Conservation (phyloP, 1,140 invertebrate species). For the Drosophila asahinai region DNA sequence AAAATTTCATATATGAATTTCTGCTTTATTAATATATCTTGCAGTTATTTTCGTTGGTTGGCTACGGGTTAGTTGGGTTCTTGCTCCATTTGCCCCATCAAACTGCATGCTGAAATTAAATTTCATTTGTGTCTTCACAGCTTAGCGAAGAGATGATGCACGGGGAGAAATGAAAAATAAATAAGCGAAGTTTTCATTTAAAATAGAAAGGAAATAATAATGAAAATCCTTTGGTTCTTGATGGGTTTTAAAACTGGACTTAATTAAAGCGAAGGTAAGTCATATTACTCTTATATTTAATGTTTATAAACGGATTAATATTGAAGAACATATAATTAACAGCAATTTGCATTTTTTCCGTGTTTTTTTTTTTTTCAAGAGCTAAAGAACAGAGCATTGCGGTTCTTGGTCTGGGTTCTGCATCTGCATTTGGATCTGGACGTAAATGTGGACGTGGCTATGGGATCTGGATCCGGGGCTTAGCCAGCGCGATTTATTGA, state of each 20-base stretch:
- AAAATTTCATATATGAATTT: constrained; percentile 83
- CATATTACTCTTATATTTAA: too few species aligned
- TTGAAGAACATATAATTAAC: not conserved
- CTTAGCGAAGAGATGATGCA: constrained; percentile 24
- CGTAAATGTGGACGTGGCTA: constrained; percentile 29
- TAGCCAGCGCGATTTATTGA: constrained; percentile 79
- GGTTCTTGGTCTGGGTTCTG: constrained; percentile 16
- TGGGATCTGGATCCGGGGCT: constrained; percentile 47
- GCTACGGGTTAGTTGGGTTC: constrained; percentile 65
- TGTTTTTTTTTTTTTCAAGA: not conserved
- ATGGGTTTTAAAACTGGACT: not conserved
- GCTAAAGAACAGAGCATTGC: constrained; percentile 15
- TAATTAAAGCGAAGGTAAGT: too few species aligned
- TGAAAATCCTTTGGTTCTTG: too few species aligned
- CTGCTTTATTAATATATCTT: constrained; percentile 81
- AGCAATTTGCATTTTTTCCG: too few species aligned
- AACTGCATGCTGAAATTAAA: constrained; percentile 78
- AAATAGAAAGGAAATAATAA: not conserved
- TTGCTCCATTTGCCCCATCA: constrained; percentile 78
- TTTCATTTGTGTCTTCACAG: constrained; percentile 66
- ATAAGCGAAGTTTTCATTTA: too few species aligned
- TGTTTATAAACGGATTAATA: not conserved
- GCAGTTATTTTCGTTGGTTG: constrained; percentile 77
- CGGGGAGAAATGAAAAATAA: not conserved
- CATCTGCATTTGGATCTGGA: constrained; percentile 27